phyloP scores from a whole-genome alignment of 2,888 invertebrate genomes.

The Sipha maydis region DNA sequence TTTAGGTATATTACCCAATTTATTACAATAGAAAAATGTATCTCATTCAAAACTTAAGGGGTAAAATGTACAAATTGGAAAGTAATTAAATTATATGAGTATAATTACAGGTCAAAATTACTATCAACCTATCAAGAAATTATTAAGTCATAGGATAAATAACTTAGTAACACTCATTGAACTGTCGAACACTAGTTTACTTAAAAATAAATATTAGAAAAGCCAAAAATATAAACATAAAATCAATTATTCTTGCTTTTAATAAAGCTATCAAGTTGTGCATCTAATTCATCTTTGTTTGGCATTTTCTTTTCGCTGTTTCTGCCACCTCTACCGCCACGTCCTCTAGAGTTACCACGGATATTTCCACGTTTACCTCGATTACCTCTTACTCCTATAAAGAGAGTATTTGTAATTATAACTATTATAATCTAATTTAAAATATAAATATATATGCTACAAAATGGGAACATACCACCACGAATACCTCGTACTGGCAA shows the following conservation, averaged over 20 bases:
- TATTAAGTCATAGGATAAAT: conserved; percentile 16
- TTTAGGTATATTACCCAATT: background rate
- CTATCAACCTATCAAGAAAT: conserved; percentile 13
- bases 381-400: conserved; percentile 39
- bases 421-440: background rate
- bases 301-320: conserved; percentile 59
- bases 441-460: background rate
- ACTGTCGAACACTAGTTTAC: conserved; percentile 37
- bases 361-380: conserved; percentile 35
- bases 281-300: conserved; percentile 57
- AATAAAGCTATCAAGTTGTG: conserved; percentile 52
- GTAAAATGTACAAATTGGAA: conserved; percentile 44
- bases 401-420: background rate
- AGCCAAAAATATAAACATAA: background rate
- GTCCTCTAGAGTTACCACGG: conserved; percentile 46
- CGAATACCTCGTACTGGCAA: conserved; percentile 63
- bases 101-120: conserved; percentile 19
- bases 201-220: conserved; percentile 42
- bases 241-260: conserved; percentile 47
- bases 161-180: conserved; percentile 26
- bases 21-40: conserved; percentile 29
- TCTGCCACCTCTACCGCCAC: conserved; percentile 66
- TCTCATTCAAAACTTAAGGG: background rate
- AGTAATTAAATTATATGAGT: conserved; percentile 40
- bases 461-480: conserved; percentile 27